Percentiles rank a stretch among this genome's conserved stretches.
Evolutionary conservation across 2,797 vertebrate species (phyloP).

Genomic region (Alauda arvensis): DNA sequence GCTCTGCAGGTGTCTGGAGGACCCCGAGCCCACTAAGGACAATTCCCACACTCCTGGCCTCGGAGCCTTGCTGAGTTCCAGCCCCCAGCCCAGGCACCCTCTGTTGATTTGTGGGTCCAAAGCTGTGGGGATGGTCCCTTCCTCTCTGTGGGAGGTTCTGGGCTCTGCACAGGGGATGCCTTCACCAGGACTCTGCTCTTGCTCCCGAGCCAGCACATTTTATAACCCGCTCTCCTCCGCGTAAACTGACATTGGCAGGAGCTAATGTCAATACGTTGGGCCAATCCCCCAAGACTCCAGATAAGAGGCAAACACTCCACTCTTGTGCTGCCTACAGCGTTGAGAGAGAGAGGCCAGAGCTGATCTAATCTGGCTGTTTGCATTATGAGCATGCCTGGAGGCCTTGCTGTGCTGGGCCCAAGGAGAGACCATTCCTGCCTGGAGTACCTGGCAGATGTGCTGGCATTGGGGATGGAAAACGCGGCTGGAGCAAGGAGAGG

Average conservation of each 20-base stretch:
- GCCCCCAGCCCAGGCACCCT: neutral
- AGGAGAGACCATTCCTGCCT: neutral
- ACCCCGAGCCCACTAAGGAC: accelerated
- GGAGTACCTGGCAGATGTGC: neutral
- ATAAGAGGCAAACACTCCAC: conserved; percentile 56
- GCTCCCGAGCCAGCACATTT: conserved; percentile 16
- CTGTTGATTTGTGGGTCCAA: neutral
- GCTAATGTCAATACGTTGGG: conserved; percentile 48
- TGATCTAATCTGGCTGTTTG: conserved; percentile 52
- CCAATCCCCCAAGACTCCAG: conserved; percentile 47
- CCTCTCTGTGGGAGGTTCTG: neutral
- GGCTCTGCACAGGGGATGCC: neutral
- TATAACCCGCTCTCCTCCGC: neutral
- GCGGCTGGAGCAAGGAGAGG: neutral
- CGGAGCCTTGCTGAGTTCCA: neutral
- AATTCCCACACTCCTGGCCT: neutral
- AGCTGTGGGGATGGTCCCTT: neutral
- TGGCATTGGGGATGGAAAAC: neutral
- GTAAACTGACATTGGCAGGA: conserved; percentile 54
- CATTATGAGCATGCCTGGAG: conserved; percentile 45
- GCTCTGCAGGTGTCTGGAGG: neutral
- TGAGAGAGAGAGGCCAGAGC: conserved; percentile 45
- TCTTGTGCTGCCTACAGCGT: conserved; percentile 45
- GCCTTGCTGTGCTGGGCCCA: neutral
- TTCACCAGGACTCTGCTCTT: conserved; percentile 10